These are phyloP conservation scores for Archilochus colubris DNA, from an alignment of 2,113 vertebrate genomes.

Conservation along the genomic window DNA sequence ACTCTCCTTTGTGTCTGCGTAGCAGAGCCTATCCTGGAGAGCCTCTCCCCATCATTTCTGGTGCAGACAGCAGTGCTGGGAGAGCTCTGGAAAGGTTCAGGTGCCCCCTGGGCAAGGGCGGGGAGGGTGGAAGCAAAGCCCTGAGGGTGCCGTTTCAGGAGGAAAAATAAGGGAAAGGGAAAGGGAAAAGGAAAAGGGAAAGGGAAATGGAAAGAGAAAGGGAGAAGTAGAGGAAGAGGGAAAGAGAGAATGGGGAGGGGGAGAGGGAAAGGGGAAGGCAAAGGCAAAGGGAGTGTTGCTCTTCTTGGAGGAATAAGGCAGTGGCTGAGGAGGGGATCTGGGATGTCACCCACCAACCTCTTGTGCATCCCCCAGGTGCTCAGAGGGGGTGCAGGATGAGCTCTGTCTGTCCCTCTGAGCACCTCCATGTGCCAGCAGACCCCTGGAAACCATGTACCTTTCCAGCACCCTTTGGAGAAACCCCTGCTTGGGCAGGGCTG, in stretches of 20 bases:
- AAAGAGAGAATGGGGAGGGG: background rate
- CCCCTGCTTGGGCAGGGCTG: background rate
- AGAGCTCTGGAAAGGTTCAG: background rate
- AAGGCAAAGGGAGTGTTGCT: background rate
- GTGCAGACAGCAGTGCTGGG: fast-evolving
- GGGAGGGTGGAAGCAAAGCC: background rate
- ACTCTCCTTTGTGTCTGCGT: fast-evolving
- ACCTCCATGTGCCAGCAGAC: background rate
- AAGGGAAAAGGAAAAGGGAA: background rate
- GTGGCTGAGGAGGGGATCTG: fast-evolving
- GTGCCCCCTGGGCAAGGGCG: fast-evolving
- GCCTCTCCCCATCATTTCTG: background rate
- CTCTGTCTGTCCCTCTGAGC: background rate
- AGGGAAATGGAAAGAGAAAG: background rate
- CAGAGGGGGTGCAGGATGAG: fast-evolving
- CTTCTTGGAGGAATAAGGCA: background rate
- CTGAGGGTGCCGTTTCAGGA: fast-evolving
- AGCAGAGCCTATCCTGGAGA: background rate
- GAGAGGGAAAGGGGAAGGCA: background rate
- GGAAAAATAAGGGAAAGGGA: background rate
- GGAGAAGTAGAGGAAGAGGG: too few species aligned
- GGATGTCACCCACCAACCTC: background rate
- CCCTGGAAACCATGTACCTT: background rate
- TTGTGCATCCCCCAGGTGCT: background rate
- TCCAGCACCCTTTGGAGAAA: background rate